Percentiles rank a stretch among this genome's conserved stretches.
phyloP scores from a whole-genome alignment of 1,140 invertebrate genomes.

The Drosophila nikananu region DNA sequence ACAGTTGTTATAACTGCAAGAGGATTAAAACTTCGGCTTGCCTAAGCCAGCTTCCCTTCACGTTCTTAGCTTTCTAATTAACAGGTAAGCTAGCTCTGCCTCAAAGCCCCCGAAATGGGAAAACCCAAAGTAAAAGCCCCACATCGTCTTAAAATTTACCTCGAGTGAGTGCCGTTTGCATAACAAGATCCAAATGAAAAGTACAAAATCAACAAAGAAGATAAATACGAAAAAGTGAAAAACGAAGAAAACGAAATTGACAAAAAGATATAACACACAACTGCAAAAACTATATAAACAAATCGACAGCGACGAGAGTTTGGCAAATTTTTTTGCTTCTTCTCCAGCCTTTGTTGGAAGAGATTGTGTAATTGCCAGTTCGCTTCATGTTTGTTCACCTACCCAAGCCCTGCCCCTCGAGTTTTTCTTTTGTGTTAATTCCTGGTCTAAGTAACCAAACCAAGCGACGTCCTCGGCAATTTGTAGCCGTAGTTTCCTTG shows the following conservation, averaged over 20 bases:
- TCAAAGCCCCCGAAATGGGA: constrained; percentile 14
- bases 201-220: constrained; percentile 20
- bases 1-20: not conserved
- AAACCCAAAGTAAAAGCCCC: constrained; percentile 12
- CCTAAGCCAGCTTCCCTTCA: not conserved
- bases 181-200: constrained; percentile 34
- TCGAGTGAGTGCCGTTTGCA: constrained; percentile 41
- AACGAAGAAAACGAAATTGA: constrained; percentile 25
- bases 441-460: constrained; percentile 45
- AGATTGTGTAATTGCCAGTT: constrained; percentile 69
- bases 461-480: constrained; percentile 44
- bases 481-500: constrained; percentile 28
- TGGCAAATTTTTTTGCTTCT: constrained; percentile 55
- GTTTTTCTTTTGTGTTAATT: constrained; percentile 43
- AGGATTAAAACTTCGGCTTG: not conserved
- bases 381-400: constrained; percentile 52
- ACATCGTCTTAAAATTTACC: constrained; percentile 34
- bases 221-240: constrained; percentile 20
- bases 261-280: constrained; percentile 51
- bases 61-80: constrained; percentile 18
- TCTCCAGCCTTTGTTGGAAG: constrained; percentile 12
- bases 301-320: constrained; percentile 55
- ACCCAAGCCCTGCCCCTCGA: constrained; percentile 13
- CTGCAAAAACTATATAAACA: constrained; percentile 54
- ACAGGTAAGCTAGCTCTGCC: constrained; percentile 12